Conservation (phyloP, 1,140 invertebrate genomes). For the Drosophila biarmipes region DNA sequence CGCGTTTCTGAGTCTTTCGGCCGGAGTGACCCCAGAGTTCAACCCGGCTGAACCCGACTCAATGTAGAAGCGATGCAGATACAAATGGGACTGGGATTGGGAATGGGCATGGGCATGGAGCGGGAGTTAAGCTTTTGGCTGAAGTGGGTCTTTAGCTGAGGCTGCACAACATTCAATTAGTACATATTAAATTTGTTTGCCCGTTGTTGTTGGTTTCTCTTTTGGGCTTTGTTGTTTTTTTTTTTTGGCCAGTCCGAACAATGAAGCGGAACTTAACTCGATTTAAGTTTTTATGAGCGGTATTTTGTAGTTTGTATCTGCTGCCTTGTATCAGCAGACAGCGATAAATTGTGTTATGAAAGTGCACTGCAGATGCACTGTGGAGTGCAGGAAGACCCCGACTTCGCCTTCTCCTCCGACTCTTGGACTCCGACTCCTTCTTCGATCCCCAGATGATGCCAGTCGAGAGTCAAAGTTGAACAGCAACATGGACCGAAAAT, state of each 20-base stretch:
- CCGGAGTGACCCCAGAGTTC: conserved; percentile 60
- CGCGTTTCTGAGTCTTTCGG: conserved; percentile 19
- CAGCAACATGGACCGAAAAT: conserved; percentile 33
- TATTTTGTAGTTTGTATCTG: conserved; percentile 60
- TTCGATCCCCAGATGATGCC: conserved; percentile 9
- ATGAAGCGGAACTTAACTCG: conserved; percentile 73
- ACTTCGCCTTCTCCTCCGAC: conserved; percentile 3
- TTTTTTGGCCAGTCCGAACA: conserved; percentile 52
- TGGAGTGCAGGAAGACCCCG: conserved; percentile 46
- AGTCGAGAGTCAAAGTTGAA: conserved; percentile 48
- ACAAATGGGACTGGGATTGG: conserved; percentile 36
- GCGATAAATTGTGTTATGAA: conserved; percentile 71
- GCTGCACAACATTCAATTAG: conserved; percentile 75
- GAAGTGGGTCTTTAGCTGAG: conserved; percentile 22
- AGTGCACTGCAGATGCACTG: conserved; percentile 51
- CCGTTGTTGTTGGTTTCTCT: conserved; percentile 46
- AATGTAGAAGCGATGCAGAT: conserved; percentile 52
- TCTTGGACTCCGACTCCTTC: conserved; percentile 1
- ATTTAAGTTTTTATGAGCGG: conserved; percentile 74
- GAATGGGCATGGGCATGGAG: conserved; percentile 11
- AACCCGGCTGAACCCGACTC: conserved; percentile 42
- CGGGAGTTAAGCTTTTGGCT: conserved; percentile 13
- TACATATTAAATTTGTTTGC: conserved; percentile 73
- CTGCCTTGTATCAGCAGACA: conserved; percentile 61
- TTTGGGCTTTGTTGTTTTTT: conserved; percentile 25